Evolutionary conservation across 2,888 invertebrate species (phyloP), one percentile per base, ranked within the genome.

Genomic region (Helleia helle): DNA sequence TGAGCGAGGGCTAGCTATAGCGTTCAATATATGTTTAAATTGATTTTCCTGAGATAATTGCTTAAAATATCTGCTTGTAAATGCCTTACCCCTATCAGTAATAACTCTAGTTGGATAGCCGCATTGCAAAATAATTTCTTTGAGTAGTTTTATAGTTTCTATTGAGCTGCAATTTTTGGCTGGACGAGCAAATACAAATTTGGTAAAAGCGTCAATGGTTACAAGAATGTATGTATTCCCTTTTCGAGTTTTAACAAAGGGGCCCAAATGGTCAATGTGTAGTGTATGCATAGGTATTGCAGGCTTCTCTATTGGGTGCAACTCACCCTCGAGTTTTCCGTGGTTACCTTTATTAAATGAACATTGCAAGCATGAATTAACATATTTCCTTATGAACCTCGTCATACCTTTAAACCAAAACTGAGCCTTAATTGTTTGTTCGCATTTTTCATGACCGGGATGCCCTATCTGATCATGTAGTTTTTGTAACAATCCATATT

Each of bases 1-100:
- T 2, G 46, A 43, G 0, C 48, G 18, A 3, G 50, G 49, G 8
- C 42, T 39, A 2, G 51, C 44, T 17, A 51, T 46, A 4, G 46
- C 51, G 25, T 50, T 47, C 1, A 29, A 11, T 6, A 29, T 7
- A 6, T 29, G 27, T 11, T 8, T 27, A n/a, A n/a, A n/a, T n/a
- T n/a, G n/a, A n/a, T n/a, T n/a, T n/a, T n/a, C n/a, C n/a, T n/a
- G n/a, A n/a, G n/a, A n/a, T n/a, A n/a, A n/a, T n/a, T n/a, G n/a
- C n/a, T n/a, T n/a, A n/a, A n/a, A n/a, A n/a, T n/a, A n/a, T n/a
- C n/a, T n/a, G n/a, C n/a, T n/a, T n/a, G n/a, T n/a, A n/a, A n/a
- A n/a, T n/a, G n/a, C n/a, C n/a, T n/a, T n/a, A n/a, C n/a, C n/a
- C n/a, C n/a, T n/a, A n/a, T n/a, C n/a, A n/a, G n/a, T n/a, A n/a